A percentile compares a stretch with the other conserved stretches of the same genome.
Evolutionary conservation across 2,797 vertebrate species (phyloP).

Genomic region (Muraenolepis orangiensis): DNA sequence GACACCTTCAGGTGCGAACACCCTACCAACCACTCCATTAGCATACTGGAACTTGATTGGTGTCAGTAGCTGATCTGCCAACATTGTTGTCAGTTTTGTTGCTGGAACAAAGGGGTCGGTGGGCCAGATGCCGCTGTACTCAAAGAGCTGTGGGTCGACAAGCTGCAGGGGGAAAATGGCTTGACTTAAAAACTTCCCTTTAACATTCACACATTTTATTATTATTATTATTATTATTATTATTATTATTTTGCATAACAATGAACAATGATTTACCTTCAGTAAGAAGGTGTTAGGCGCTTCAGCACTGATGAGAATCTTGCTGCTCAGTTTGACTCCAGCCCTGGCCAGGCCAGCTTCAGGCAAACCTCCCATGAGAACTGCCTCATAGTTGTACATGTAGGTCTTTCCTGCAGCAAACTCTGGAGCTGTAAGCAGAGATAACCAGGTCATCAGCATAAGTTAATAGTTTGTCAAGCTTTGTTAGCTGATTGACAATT

Average conservation of each 20-base stretch:
- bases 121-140: slow-evolving; percentile 79
- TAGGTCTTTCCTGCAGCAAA: slow-evolving; percentile 66
- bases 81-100: slow-evolving; percentile 64
- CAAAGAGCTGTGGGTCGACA: slow-evolving; percentile 61
- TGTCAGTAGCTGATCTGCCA: slow-evolving; percentile 68
- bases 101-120: slow-evolving; percentile 64
- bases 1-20: slow-evolving; percentile 65
- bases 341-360: slow-evolving; percentile 74
- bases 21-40: slow-evolving; percentile 67
- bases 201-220: not conserved
- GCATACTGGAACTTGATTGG: slow-evolving; percentile 78
- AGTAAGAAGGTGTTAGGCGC: slow-evolving; percentile 64
- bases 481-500: not conserved
- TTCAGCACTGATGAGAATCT: slow-evolving; percentile 70
- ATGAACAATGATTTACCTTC: slow-evolving; percentile 64
- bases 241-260: too few species aligned
- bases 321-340: slow-evolving; percentile 76
- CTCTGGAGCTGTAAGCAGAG: slow-evolving; percentile 58
- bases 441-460: not conserved
- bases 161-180: slow-evolving; percentile 56
- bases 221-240: not conserved
- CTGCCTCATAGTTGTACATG: slow-evolving; percentile 74
- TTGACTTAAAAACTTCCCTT: not conserved
- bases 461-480: not conserved
- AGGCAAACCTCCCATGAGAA: slow-evolving; percentile 69